Conservation (phyloP, 1,140 invertebrate genomes). For the Asbolus verrucosus region DNA sequence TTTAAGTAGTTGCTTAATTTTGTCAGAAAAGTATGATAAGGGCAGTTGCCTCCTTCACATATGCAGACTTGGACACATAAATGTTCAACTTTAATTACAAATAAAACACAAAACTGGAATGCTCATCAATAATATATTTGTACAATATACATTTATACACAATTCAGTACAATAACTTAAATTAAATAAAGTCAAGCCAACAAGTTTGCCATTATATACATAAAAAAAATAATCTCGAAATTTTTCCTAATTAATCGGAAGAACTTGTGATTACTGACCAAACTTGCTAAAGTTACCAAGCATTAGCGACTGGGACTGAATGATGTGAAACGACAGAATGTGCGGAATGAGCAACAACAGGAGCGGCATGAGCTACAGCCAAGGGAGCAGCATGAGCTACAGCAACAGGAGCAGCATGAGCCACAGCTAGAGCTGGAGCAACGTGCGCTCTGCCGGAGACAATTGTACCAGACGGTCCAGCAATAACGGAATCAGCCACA, state of each 20-base stretch:
- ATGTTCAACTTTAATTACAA: background rate
- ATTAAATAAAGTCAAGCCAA: constrained; percentile 9
- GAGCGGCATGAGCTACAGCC: constrained; percentile 11
- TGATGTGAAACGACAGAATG: constrained; percentile 23
- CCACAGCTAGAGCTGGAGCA: constrained; percentile 3
- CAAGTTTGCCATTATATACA: constrained; percentile 31
- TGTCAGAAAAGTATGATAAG: no score
- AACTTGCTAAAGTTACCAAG: constrained; percentile 24
- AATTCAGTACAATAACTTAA: constrained; percentile 35
- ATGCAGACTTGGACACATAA: no score
- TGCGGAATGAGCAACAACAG: constrained; percentile 20
- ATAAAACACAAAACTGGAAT: constrained; percentile 6
- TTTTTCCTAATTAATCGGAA: constrained; percentile 10
- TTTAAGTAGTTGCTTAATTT: no score
- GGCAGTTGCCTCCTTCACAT: no score
- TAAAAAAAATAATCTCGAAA: background rate
- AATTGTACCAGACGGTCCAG: background rate
- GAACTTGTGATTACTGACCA: constrained; percentile 9
- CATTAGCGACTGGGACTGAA: constrained; percentile 11
- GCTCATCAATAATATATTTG: constrained; percentile 18
- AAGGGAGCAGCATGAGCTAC: background rate
- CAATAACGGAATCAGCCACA: background rate
- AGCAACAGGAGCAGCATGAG: constrained; percentile 9
- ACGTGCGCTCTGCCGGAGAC: background rate
- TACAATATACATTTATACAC: constrained; percentile 24